These are phyloP conservation scores for Speoplatyrhinus poulsoni DNA, from an alignment of 2,113 vertebrate genomes.

Conservation along the genomic window DNA sequence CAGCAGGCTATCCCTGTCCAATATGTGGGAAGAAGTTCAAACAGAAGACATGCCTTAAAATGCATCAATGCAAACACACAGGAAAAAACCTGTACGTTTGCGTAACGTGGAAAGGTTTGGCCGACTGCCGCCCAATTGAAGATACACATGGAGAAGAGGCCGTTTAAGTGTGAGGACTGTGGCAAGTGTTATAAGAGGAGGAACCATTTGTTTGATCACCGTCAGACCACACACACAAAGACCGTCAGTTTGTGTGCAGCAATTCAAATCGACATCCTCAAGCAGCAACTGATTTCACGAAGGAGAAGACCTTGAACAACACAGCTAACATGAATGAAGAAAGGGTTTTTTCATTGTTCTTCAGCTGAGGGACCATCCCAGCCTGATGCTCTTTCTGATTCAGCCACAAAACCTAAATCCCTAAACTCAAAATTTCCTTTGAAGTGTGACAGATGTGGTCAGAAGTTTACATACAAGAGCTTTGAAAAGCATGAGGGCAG, in stretches of 20 bases:
- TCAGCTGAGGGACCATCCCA: too few relatives aligned
- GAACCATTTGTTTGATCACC: slow-evolving; percentile 16
- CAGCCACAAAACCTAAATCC: too few relatives aligned
- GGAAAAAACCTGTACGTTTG: slow-evolving; percentile 33
- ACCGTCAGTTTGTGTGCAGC: slow-evolving; percentile 17
- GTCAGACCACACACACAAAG: slow-evolving; percentile 13
- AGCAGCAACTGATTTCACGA: too few relatives aligned
- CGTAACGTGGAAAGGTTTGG: slow-evolving; percentile 37
- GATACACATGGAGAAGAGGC: slow-evolving; percentile 36
- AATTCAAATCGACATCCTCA: too few relatives aligned
- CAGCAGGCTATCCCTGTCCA: slow-evolving; percentile 25
- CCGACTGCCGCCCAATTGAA: slow-evolving; percentile 13
- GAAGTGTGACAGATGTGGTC: slow-evolving; percentile 24
- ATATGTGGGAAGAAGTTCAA: slow-evolving; percentile 36
- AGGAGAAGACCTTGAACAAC: too few relatives aligned
- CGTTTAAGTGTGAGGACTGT: slow-evolving; percentile 35
- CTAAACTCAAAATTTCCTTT: neutral
- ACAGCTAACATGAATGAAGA: too few relatives aligned
- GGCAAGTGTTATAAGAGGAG: slow-evolving; percentile 16
- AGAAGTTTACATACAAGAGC: slow-evolving; percentile 23
- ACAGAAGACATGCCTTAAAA: slow-evolving; percentile 31
- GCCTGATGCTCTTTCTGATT: neutral
- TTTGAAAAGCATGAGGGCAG: slow-evolving; percentile 27
- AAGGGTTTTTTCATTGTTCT: neutral
- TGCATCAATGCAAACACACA: slow-evolving; percentile 38